Evolutionary conservation across 37 sponge, comb jelly and placozoan genomes (phyloP).

Genomic region (Halisarca cf. caerulea): DNA sequence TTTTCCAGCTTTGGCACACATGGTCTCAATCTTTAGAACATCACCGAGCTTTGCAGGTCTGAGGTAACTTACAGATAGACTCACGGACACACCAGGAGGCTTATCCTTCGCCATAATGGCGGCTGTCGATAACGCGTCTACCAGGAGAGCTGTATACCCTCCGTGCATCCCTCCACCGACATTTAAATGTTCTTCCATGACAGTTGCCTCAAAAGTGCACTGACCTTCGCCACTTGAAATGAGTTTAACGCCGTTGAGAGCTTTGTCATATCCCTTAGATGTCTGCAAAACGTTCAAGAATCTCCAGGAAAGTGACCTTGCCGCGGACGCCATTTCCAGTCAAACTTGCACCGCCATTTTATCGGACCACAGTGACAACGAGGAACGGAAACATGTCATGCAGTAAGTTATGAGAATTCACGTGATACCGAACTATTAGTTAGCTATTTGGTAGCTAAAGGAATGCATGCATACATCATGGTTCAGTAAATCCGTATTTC

Average conservation of each 20-base stretch:
- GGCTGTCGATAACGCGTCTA: constrained; percentile 76
- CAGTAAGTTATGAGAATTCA: too few species aligned
- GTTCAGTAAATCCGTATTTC: too few species aligned
- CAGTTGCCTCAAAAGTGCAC: constrained; percentile 70
- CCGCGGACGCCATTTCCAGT: too few species aligned
- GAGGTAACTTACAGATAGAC: constrained; percentile 78
- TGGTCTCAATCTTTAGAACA: constrained; percentile 62
- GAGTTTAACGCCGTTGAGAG: background rate
- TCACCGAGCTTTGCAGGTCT: constrained; percentile 80
- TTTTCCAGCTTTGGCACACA: constrained; percentile 81
- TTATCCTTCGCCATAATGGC: constrained; percentile 74
- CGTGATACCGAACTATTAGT: too few species aligned
- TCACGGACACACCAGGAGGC: constrained; percentile 80
- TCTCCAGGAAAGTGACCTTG: too few species aligned
- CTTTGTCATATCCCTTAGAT: background rate
- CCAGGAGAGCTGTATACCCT: constrained; percentile 86
- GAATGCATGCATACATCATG: too few species aligned
- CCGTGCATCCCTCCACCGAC: constrained; percentile 80
- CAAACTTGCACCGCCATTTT: too few species aligned
- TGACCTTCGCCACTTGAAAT: constrained; percentile 26
- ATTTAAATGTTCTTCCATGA: constrained; percentile 84
- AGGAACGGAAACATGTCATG: too few species aligned
- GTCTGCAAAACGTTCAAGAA: background rate
- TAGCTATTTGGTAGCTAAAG: too few species aligned
- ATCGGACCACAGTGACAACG: too few species aligned